Base-by-base conservation (phyloP, 2,888 invertebrate species). In the Drosophila sordidula region DNA sequence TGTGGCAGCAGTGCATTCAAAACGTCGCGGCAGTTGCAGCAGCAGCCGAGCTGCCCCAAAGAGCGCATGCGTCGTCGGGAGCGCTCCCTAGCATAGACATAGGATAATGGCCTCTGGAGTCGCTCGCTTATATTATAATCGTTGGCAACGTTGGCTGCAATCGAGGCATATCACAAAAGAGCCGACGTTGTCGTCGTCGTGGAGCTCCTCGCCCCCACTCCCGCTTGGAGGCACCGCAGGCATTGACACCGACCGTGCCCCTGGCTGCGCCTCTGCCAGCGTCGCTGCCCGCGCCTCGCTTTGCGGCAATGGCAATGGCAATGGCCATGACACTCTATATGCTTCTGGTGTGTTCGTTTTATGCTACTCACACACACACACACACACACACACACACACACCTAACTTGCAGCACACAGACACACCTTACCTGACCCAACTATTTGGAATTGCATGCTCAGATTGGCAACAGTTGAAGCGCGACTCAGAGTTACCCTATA, bases 21-120 rank as follows among this genome's bases (percentile, higher is more conserved):
- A 55, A 22, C n/a, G 29, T 52, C 39, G 55, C 59, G 29, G 70
- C 59, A 63, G 50, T 32, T 70, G 80, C 75, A 63, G 50, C 52
- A 45, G 55, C 25, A 11, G 6, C 6, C 18, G 1, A 59, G 25
- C 14, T 49, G 45, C 46, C 5, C 6, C 29, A 50, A 14, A 46
- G 34, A 1, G 70, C 82, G 82, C 82, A 83, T 86, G 82, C 83
- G 82, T 67, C 41, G 50, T 64, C 46, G 39, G 26, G 25, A 61
- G 59, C 47, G 42, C 50, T 65, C 34, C 55, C 50, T 38, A 45
- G 42, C 44, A 18, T 34, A 42, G 42, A 4, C 69, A 61, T 68
- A 80, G 82, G 86, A 80, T 82, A 83, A 85, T 83, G 86, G 82
- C 86, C 86, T 75, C 67, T 73, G 51, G 70, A 75, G 65, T 69